Base-by-base conservation (phyloP, 2,113 vertebrate species). In the Malaclemys terrapin region DNA sequence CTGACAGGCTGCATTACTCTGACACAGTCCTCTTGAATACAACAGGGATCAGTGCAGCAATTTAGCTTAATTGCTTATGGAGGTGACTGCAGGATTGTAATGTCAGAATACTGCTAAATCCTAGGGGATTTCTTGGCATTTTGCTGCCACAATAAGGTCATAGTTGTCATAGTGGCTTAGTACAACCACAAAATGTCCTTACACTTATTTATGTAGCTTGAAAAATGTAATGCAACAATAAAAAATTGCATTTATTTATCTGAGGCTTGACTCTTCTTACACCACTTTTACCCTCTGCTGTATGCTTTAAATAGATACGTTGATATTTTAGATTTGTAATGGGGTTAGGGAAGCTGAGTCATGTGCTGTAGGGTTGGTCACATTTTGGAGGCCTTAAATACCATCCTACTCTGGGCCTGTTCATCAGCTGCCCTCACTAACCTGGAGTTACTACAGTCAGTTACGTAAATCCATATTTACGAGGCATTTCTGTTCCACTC, bases 131-230 rank as follows among this genome's bases (percentile, higher is more conserved):
- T 96, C 91, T 93, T 97, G 95, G 84, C 86, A 84, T 97, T 96
- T 95, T 96, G 90, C 96, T 97, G 96, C 89, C 96, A 96, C 88
- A 95, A 85, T 97, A 95, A 95, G 95, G 94, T 96, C 96, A 94
- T 53, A 56, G 93, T 92, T 97, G 97, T 97, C 96, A 91, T 57
- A 88, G 42, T 94, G 85, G 78, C 87, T 97, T 96, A 96, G 91
- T 84, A 89, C 76, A 92, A 89, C 72, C 76, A 84, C 87, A 56
- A 89, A 82, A n/a, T 94, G 11, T 45, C 90, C 82, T 91, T 91
- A 81, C 53, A 86, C 76, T 93, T 94, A 90, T 35, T 93, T 89
- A 90, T 84, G 50, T 72, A 82, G 59, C 56, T 85, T 96, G 84
- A 86, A 93, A 54, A 94, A 93, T 89, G 80, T 87, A 90, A 50